Evolutionary conservation across 1,140 invertebrate genomes (phyloP), one percentile per base, ranked within the genome.

Genomic region (Dreissena polymorpha): DNA sequence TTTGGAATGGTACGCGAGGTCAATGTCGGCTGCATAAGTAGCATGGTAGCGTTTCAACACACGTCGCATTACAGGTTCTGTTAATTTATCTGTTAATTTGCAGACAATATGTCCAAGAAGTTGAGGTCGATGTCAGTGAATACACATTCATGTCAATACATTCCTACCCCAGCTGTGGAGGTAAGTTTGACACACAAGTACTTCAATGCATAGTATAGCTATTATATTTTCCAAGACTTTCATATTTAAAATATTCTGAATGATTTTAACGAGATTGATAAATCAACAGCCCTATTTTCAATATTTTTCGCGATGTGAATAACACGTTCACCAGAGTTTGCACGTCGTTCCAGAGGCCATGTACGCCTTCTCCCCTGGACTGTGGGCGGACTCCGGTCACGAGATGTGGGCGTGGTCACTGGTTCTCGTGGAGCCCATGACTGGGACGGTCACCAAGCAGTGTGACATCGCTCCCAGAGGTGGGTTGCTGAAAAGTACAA

Each of bases 91-190:
- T 72, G 18, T n/a, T 14, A 73, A 50, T 25, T 74, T 73, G 73
- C 71, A 82, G 79, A 18, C 53, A 82, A n/a, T 82, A 67, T 65
- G 7, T 82, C 0, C 18, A 57, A 16, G 60, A 63, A 29, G 69
- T 55, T 8, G 79, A 82, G 74, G 29, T 82, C 29, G 79, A 82
- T 57, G 79, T 82, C 12, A 50, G 69, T 21, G 57, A 27, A 50
- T 82, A 82, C 64, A 82, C 79, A 0, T 82, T 74, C 69, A 82
- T 82, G 79, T 64, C 79, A 14, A 68, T 82, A 23, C 79, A 82
- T 51, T 82, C 79, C 0, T 82, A 82, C 55, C 79, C 70, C 0
- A 64, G 63, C 49, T 53, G 57, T 68, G 79, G 79, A 74, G 1
- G 79, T 81, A 70, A 18, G 57, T 6, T 39, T 2, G 39, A 39